Evolutionary conservation across 2,113 vertebrate genomes (phyloP).

Genomic region (Phaetusa simplex): DNA sequence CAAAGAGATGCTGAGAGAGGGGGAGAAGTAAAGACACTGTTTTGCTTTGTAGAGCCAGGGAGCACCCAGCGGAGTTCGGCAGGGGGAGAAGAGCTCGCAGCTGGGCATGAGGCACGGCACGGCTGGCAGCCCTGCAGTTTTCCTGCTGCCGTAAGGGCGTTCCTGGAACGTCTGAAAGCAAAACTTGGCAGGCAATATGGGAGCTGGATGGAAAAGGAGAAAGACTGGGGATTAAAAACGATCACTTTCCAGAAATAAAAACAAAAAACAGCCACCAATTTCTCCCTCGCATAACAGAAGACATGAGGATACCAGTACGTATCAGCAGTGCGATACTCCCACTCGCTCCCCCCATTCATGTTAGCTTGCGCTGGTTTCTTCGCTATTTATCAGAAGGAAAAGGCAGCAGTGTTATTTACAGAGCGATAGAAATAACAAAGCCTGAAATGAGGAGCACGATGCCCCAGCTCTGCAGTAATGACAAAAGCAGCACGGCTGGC

Average conservation of each 20-base stretch:
- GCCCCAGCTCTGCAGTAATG: slow-evolving; percentile 1
- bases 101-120: fast-evolving
- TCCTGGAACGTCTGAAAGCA: neutral
- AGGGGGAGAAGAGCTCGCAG: neutral
- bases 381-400: slow-evolving; percentile 29
- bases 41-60: neutral
- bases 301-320: neutral
- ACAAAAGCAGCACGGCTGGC: neutral
- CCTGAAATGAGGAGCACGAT: neutral
- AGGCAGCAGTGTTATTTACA: slow-evolving; percentile 41
- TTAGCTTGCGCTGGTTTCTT: neutral
- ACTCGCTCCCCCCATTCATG: neutral
- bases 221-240: neutral
- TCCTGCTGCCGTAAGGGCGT: neutral
- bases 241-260: slow-evolving; percentile 36
- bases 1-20: neutral
- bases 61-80: neutral
- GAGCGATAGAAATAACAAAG: slow-evolving; percentile 45
- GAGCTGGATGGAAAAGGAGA: neutral
- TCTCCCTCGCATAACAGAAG: neutral
- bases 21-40: neutral
- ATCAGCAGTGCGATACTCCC: neutral
- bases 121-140: neutral
- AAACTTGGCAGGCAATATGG: neutral
- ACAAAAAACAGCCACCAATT: neutral